Conservation (phyloP, 2,797 vertebrate genomes). For the Pelochelys cantorii region DNA sequence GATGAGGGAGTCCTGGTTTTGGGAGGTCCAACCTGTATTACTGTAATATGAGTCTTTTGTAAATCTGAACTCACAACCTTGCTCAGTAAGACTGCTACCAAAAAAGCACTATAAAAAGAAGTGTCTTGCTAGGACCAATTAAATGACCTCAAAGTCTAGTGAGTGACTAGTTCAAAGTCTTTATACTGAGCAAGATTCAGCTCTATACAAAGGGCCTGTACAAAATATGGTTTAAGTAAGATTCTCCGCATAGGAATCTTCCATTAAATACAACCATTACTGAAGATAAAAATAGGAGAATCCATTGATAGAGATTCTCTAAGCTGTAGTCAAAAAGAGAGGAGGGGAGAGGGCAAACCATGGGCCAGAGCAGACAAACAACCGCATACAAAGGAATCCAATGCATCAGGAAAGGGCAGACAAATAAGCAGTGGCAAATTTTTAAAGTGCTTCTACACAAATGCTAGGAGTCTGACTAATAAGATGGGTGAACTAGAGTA, state of each 20-base stretch:
- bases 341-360: too few species aligned
- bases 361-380: too few species aligned
- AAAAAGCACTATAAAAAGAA: slow-evolving; percentile 56
- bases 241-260: not conserved
- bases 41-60: not conserved
- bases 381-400: too few species aligned
- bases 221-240: not conserved
- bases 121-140: slow-evolving; percentile 57
- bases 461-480: too few species aligned
- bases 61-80: slow-evolving; percentile 30
- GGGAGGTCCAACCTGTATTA: not conserved
- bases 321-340: too few species aligned
- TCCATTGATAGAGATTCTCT: too few species aligned
- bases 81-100: slow-evolving; percentile 39
- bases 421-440: too few species aligned
- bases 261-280: not conserved
- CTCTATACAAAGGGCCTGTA: not conserved
- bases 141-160: slow-evolving; percentile 37
- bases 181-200: slow-evolving; percentile 26
- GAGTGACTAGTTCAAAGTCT: slow-evolving; percentile 29
- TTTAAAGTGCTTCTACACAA: too few species aligned
- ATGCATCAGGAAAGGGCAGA: too few species aligned
- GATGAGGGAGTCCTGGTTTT: too few species aligned
- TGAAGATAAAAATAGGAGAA: not conserved
- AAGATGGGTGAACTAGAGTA: too few species aligned